These are phyloP conservation scores for Leguminivora glycinivorella DNA, from an alignment of 1,140 invertebrate species.

Conservation along the genomic window DNA sequence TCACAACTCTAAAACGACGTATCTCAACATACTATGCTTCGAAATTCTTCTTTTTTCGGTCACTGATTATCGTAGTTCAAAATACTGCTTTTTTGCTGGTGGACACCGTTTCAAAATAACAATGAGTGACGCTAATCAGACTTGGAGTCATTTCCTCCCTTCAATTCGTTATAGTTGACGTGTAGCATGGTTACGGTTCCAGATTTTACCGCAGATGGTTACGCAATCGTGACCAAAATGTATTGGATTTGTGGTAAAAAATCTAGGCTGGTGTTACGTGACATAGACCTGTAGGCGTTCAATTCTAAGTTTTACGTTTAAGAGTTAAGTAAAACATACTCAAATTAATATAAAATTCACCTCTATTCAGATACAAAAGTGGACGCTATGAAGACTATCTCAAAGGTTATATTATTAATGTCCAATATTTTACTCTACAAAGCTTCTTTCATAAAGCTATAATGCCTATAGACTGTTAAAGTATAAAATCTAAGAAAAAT, in stretches of 20 bases:
- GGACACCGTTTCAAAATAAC: slow-evolving; percentile 4
- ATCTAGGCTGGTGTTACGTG: neutral
- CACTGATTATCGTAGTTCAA: neutral
- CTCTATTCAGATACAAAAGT: too few relatives aligned
- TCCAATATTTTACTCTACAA: too few relatives aligned
- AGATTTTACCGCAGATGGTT: neutral
- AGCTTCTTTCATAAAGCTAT: too few relatives aligned
- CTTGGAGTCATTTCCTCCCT: neutral
- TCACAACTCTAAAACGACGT: neutral
- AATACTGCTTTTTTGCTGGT: neutral
- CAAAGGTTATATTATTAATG: too few relatives aligned
- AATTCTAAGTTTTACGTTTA: neutral
- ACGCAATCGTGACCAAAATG: slow-evolving; percentile 1
- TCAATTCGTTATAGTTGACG: slow-evolving; percentile 11
- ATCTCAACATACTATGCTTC: neutral
- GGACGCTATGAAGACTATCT: too few relatives aligned
- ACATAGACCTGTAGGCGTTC: neutral
- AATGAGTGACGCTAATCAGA: slow-evolving; percentile 12
- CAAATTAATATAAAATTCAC: too few relatives aligned
- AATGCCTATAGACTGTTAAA: too few relatives aligned
- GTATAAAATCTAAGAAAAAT: too few relatives aligned
- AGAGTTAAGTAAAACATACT: too few relatives aligned
- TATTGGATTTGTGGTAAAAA: slow-evolving; percentile 9
- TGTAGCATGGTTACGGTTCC: neutral
- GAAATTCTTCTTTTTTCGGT: neutral